Evolutionary conservation across 1,140 invertebrate genomes (phyloP).

Genomic region (Gonioctena quinquepunctata): DNA sequence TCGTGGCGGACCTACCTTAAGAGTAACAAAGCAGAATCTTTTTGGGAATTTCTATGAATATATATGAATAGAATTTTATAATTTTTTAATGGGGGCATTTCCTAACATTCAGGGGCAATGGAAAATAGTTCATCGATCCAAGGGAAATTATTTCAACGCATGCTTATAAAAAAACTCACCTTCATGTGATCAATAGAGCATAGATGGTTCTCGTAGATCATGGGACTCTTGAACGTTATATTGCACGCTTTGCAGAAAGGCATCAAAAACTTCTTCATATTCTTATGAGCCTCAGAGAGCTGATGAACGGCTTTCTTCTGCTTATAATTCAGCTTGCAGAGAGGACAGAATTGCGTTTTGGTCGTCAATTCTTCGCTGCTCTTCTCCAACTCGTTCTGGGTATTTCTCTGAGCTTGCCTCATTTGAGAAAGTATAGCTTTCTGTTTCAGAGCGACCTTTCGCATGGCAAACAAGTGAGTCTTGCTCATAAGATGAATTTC

Average conservation of each 20-base stretch:
- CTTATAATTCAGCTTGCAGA: conserved; percentile 79
- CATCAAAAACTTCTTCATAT: conserved; percentile 80
- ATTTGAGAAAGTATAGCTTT: conserved; percentile 72
- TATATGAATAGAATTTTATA: too few relatives aligned
- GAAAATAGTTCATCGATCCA: too few relatives aligned
- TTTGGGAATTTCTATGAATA: too few relatives aligned
- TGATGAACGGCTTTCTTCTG: conserved; percentile 76
- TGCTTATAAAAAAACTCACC: too few relatives aligned
- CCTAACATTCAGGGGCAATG: too few relatives aligned
- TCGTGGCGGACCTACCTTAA: too few relatives aligned
- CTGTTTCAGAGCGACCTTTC: conserved; percentile 69
- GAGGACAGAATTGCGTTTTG: conserved; percentile 71
- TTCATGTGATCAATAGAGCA: conserved; percentile 79
- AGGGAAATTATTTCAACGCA: too few relatives aligned
- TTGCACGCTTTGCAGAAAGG: conserved; percentile 75
- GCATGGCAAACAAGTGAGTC: conserved; percentile 72
- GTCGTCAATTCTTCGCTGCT: conserved; percentile 66
- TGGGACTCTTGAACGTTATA: conserved; percentile 75
- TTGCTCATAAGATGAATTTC: conserved; percentile 65
- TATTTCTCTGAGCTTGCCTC: conserved; percentile 72
- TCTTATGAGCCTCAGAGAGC: conserved; percentile 73
- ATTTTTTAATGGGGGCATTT: too few relatives aligned
- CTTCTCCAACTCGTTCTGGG: conserved; percentile 71
- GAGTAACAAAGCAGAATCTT: too few relatives aligned
- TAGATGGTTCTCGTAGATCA: conserved; percentile 80